Conservation (phyloP, 2,888 invertebrate genomes). For the Tachystola acroxantha region DNA sequence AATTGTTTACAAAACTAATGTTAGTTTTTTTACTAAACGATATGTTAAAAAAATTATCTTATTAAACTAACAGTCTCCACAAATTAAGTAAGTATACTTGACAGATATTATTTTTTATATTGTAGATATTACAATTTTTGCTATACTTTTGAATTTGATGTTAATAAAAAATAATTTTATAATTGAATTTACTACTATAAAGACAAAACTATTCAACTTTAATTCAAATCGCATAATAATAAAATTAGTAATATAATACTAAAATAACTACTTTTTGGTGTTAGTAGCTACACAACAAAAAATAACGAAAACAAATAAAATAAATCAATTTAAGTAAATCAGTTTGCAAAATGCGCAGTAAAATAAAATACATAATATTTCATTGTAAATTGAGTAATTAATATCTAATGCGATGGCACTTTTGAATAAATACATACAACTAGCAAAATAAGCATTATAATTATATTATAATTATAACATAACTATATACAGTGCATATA, state of each 20-base stretch:
- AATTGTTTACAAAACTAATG: slow-evolving; percentile 7
- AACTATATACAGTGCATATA: slow-evolving; percentile 25
- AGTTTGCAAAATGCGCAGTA: slow-evolving; percentile 53
- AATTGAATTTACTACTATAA: too few relatives aligned
- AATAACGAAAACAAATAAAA: slow-evolving; percentile 52
- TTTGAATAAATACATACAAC: slow-evolving; percentile 51
- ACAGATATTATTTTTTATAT: slow-evolving; percentile 3
- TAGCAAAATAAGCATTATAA: slow-evolving; percentile 49
- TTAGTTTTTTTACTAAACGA: slow-evolving; percentile 11
- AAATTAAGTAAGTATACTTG: slow-evolving; percentile 35
- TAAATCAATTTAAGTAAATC: slow-evolving; percentile 55
- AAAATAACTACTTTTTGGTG: slow-evolving; percentile 68
- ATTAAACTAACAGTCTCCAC: slow-evolving; percentile 49
- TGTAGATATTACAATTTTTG: background rate
- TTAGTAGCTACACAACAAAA: slow-evolving; percentile 67
- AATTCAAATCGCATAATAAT: slow-evolving; percentile 16
- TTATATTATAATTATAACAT: slow-evolving; percentile 13
- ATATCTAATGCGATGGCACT: slow-evolving; percentile 54
- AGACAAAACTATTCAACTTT: background rate
- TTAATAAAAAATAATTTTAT: background rate
- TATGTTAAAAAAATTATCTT: slow-evolving; percentile 16
- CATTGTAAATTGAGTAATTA: slow-evolving; percentile 8
- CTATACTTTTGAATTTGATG: too few relatives aligned
- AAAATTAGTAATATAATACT: slow-evolving; percentile 46
- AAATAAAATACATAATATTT: slow-evolving; percentile 21